Conservation (phyloP, 2,113 vertebrate species). For the Phrynocephalus versicolor region DNA sequence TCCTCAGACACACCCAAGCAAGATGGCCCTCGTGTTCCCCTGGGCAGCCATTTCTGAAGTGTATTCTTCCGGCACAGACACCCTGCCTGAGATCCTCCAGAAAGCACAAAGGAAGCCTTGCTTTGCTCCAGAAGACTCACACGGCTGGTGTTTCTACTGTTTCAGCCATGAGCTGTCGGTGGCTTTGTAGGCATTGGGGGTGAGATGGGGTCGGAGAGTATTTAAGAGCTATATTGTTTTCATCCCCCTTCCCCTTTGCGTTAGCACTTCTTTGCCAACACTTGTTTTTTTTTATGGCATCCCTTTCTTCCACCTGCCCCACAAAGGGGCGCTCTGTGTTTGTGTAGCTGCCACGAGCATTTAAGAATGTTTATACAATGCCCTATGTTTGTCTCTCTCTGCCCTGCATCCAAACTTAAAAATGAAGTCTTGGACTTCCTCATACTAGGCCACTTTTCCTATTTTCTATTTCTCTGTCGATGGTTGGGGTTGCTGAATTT, state of each 20-base stretch:
- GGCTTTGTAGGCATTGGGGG: not conserved
- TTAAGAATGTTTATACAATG: not conserved
- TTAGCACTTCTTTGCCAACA: not conserved
- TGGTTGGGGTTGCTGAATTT: not conserved
- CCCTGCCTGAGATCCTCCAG: not conserved
- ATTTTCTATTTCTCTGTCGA: not conserved
- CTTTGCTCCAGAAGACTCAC: not conserved
- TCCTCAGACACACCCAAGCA: not conserved
- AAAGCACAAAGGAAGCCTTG: slow-evolving; percentile 9
- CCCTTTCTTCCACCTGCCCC: not conserved
- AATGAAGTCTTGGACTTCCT: not conserved
- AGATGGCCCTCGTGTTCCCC: not conserved
- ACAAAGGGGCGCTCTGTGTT: not conserved
- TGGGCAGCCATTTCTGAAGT: not conserved
- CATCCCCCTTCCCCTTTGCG: not conserved
- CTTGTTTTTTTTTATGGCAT: not conserved
- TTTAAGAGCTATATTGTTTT: not conserved
- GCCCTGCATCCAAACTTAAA: not conserved
- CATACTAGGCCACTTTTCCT: not conserved
- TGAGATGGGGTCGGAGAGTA: not conserved
- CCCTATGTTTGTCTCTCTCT: not conserved
- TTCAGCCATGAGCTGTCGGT: not conserved
- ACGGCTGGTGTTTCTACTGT: not conserved
- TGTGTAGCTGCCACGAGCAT: not conserved
- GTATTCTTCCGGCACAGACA: not conserved